Evolutionary conservation across 2,797 vertebrate genomes (phyloP), one percentile per base, ranked within the genome.

Genomic region (Lophius americanus): DNA sequence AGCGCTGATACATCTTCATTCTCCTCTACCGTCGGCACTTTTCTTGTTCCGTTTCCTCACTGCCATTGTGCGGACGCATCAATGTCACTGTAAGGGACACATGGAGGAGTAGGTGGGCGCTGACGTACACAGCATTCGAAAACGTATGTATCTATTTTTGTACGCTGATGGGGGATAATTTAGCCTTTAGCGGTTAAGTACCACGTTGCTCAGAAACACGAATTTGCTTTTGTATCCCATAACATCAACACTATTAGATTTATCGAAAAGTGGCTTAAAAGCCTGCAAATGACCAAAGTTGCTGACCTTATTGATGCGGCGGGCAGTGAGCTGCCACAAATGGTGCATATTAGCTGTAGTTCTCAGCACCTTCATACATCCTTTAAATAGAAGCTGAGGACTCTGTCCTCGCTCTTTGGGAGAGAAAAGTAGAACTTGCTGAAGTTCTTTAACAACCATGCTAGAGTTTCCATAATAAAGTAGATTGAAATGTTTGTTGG

Each of bases 281-380:
- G 64, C 57, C 51, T 50, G 43, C 7, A 50, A 7, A 33, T 4
- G 10, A 23, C 41, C 2, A 3, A 35, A 33, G 14, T 5, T 7
- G 43, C 4, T 51, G 12, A 8, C 42, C 8, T 47, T 6, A 53
- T 42, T 43, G 44, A 33, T 5, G 47, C 62, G 11, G 8, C 37
- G 44, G 60, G n/a, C 51, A 10, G 41, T 62, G 64, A 70, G 48
- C 55, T 9, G 47, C 9, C 38, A 53, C 51, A 60, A 38, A 39
- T 58, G 76, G 12, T 36, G n/a, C 9, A 23, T 13, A 12, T 47
- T 6, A 52, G 51, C 53, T 48, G 39, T 4, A 14, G 4, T 9
- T 53, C 36, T 52, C 38, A 44, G 13, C 43, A 44, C 13, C 46
- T 9, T 4, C 37, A 35, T 52, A 43, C 36, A 11, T 4, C 57